Evolutionary conservation across 2,797 vertebrate genomes (phyloP).

Genomic region (Threskiornis aethiopicus): DNA sequence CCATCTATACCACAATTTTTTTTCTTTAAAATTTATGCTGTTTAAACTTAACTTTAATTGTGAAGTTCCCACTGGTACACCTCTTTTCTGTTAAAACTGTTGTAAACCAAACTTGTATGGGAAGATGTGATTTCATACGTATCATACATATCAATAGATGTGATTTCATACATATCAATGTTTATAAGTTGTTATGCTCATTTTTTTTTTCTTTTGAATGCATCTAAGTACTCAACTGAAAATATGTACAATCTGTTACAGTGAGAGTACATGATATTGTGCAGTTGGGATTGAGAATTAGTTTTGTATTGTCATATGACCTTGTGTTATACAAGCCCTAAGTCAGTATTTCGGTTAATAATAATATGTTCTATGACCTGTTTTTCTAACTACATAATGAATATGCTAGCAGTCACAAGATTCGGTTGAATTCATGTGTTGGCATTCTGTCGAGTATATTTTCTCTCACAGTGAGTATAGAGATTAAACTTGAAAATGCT

Average conservation of each 20-base stretch:
- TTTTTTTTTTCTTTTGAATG: background rate
- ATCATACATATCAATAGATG: background rate
- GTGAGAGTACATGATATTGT: background rate
- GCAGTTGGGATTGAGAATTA: background rate
- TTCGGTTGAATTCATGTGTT: background rate
- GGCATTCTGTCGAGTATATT: background rate
- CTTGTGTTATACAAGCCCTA: background rate
- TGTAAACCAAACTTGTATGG: background rate
- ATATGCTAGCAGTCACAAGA: background rate
- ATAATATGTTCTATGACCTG: background rate
- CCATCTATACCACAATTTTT: background rate
- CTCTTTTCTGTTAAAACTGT: background rate
- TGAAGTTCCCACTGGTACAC: background rate
- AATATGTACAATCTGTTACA: background rate
- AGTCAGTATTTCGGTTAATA: background rate
- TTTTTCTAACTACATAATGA: background rate
- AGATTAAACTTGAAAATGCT: constrained; percentile 26
- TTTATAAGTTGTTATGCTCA: background rate
- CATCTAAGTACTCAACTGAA: background rate
- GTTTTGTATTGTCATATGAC: background rate
- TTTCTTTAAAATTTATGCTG: background rate
- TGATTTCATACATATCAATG: background rate
- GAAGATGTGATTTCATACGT: background rate
- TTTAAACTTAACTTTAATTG: background rate
- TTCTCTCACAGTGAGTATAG: background rate